phyloP scores from a whole-genome alignment of 2,888 invertebrate genomes.

The Acrobeloides nanus region DNA sequence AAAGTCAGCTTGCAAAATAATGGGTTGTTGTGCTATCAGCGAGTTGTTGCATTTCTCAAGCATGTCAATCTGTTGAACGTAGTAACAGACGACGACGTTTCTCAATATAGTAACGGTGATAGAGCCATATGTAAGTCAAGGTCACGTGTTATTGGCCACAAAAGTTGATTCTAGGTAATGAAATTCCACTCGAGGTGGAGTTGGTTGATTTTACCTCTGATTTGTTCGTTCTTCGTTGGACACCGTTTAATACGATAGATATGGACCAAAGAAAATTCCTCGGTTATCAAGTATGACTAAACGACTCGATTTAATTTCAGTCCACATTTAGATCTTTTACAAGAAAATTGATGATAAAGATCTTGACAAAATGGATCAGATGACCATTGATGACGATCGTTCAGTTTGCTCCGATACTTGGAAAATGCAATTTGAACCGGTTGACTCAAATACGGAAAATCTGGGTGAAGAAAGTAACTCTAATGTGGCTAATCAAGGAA shows the following conservation, averaged over 20 bases:
- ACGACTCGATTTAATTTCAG: too few relatives aligned
- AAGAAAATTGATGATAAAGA: conserved; percentile 39
- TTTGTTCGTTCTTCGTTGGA: conserved; percentile 53
- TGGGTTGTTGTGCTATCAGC: conserved; percentile 55
- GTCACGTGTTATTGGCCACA: too few relatives aligned
- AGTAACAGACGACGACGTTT: conserved; percentile 39
- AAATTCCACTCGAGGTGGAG: conserved; percentile 27
- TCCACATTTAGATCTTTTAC: conserved; percentile 66
- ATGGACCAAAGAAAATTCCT: conserved; percentile 70
- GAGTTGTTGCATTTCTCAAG: conserved; percentile 52
- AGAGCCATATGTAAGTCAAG: conserved; percentile 53
- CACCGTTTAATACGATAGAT: conserved; percentile 53
- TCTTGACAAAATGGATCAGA: too few relatives aligned
- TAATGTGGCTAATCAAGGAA: too few relatives aligned
- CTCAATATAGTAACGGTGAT: conserved; percentile 47
- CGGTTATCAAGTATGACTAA: conserved; percentile 69
- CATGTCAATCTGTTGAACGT: conserved; percentile 15
- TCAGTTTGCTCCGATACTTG: conserved; percentile 49
- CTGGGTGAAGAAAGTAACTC: too few relatives aligned
- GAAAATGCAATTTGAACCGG: conserved; percentile 41
- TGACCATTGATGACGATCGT: conserved; percentile 70
- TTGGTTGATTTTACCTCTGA: conserved; percentile 16
- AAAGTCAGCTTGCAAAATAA: conserved; percentile 55
- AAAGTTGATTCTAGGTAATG: too few relatives aligned
- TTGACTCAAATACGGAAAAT: too few relatives aligned